phyloP scores from a whole-genome alignment of 2,797 vertebrate genomes.

The Rhinella marina region DNA sequence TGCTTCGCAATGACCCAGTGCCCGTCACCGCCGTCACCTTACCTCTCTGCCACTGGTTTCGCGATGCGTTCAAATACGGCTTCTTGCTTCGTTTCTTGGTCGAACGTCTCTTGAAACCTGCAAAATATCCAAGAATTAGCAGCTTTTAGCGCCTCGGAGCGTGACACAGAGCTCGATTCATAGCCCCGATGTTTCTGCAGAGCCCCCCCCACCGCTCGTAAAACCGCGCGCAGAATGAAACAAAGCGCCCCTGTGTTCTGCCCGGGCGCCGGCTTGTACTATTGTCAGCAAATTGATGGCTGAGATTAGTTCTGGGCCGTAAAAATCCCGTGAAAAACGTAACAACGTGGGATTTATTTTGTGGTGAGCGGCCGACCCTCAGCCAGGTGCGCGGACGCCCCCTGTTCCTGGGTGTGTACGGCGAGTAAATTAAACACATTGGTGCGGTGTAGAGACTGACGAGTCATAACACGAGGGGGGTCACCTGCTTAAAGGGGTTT shows the following conservation, averaged over 20 bases:
- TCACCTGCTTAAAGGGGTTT: no score
- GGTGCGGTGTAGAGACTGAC: neutral
- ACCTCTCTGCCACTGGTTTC: conserved; percentile 95
- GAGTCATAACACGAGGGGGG: neutral
- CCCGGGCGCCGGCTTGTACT: conserved; percentile 68
- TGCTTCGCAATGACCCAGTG: no score
- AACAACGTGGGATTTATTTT: conserved; percentile 13
- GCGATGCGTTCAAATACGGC: conserved; percentile 91
- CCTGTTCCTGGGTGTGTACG: neutral
- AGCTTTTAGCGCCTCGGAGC: conserved; percentile 64
- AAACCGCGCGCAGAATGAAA: conserved; percentile 72
- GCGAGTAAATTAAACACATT: conserved; percentile 49
- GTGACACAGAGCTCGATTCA: conserved; percentile 70
- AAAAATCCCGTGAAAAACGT: conserved; percentile 58
- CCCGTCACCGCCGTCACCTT: conserved; percentile 43
- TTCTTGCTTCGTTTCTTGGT: conserved; percentile 88
- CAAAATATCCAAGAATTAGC: conserved; percentile 69
- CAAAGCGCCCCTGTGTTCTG: conserved; percentile 74
- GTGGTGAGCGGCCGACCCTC: neutral
- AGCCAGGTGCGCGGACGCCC: neutral
- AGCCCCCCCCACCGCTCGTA: conserved; percentile 71
- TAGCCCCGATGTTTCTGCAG: conserved; percentile 63
- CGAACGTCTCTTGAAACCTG: conserved; percentile 94
- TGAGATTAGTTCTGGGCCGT: conserved; percentile 76
- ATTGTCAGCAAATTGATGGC: conserved; percentile 68